Base-by-base conservation (phyloP, 1,140 invertebrate genomes). In the Drosophila prosaltans region DNA sequence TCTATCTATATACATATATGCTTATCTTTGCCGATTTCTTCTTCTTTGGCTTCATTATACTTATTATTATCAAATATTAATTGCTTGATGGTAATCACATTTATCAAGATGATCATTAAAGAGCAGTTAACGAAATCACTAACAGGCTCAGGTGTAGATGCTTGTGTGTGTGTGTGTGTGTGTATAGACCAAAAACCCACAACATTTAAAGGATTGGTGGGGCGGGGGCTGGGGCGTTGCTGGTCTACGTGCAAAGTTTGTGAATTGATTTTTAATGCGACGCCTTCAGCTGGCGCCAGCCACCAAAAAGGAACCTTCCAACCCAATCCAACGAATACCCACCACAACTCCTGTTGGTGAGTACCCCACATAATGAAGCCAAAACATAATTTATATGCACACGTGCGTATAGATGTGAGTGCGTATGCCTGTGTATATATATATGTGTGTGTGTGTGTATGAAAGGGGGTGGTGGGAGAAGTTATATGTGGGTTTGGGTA, bases 231-330 rank as follows among this genome's bases (percentile, higher is more conserved):
- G 21, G 21, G 45, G 69, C 65, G 67, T 7, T 21, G 39, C 16
- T 67, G 43, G 66, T 68, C 63, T 75, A 85, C 81, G 78, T 85
- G 82, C 82, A 73, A 85, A 85, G 82, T 85, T 74, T 61, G 76
- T 72, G 80, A 88, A 88, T 83, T 88, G 83, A 88, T 88, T 88
- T 89, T 88, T 88, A 89, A 88, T 88, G 83, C 69, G 83, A 66
- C 68, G 73, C 64, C 72, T 65, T 72, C 63, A 76, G 72, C 59
- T 63, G 74, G 65, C 64, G 73, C 69, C 74, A 69, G 59, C 59
- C 40, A 30, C 45, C 45, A 51, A 51, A 51, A 51, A 26, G 45
- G 21, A 51, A 10, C 21, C 45, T 26, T 24, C 32, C 32, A 36
- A 4, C 32, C 32, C 1, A 4, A 30, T 24, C 32, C 36, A 6